Evolutionary conservation across 2,888 invertebrate species (phyloP).

Genomic region (Nebria brevicollis): DNA sequence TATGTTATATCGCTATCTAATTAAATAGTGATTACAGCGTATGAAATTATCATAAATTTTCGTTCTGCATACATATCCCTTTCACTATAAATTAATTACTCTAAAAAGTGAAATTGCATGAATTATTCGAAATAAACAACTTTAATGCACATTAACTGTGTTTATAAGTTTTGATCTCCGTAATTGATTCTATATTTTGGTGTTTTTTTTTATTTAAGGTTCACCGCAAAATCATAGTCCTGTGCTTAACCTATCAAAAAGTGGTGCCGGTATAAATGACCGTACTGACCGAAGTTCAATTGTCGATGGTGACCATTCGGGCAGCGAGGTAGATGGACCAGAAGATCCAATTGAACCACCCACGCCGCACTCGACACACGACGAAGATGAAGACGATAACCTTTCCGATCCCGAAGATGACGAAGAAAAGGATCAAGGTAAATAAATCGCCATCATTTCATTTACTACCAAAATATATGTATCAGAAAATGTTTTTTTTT

Average conservation of each 20-base stretch:
- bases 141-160: conserved; percentile 3
- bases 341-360: conserved; percentile 67
- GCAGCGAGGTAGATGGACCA: conserved; percentile 73
- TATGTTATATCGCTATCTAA: neutral
- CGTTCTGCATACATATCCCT: neutral
- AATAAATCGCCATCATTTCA: neutral
- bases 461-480: too few species aligned
- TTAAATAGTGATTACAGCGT: neutral
- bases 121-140: neutral
- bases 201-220: conserved; percentile 65
- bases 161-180: neutral
- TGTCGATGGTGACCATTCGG: conserved; percentile 73
- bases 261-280: conserved; percentile 72
- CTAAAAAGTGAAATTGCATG: neutral
- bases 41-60: neutral
- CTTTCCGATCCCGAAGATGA: conserved; percentile 88
- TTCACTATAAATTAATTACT: neutral
- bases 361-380: conserved; percentile 71
- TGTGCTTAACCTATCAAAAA: conserved; percentile 90
- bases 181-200: conserved; percentile 3
- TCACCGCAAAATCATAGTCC: conserved; percentile 93
- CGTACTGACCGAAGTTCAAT: conserved; percentile 73
- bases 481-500: too few species aligned
- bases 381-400: conserved; percentile 88
- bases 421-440: conserved; percentile 86